phyloP scores from a whole-genome alignment of 2,797 vertebrate species.

The Petrocephalus sullivani region DNA sequence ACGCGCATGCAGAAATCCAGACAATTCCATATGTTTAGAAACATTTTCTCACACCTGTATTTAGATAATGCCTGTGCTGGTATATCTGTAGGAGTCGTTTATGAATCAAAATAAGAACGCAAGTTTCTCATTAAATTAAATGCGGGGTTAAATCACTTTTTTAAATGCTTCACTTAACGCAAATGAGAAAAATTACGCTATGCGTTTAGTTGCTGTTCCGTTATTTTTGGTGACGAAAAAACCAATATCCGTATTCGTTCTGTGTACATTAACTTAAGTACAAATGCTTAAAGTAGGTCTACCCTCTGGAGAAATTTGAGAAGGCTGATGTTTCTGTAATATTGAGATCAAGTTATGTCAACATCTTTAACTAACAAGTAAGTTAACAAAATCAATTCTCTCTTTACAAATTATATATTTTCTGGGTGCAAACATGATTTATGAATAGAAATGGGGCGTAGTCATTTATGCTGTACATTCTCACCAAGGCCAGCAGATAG shows the following conservation, averaged over 20 bases:
- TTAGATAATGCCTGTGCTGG: no score
- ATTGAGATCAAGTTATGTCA: not conserved
- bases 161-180: not conserved
- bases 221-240: not conserved
- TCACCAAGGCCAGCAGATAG: not conserved
- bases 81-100: no score
- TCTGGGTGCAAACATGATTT: not conserved
- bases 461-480: not conserved
- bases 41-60: no score
- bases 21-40: no score
- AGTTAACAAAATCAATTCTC: not conserved
- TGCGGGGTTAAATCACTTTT: not conserved
- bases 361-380: not conserved
- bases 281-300: not conserved
- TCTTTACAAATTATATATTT: not conserved
- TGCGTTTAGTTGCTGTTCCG: not conserved
- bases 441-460: not conserved
- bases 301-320: not conserved
- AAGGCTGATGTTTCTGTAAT: not conserved
- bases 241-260: not conserved
- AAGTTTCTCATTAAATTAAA: no score
- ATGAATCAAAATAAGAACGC: no score
- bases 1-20: no score
- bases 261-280: not conserved
- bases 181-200: not conserved